Evolutionary conservation across 2,797 vertebrate genomes (phyloP).

Genomic region (Lates japonicus): DNA sequence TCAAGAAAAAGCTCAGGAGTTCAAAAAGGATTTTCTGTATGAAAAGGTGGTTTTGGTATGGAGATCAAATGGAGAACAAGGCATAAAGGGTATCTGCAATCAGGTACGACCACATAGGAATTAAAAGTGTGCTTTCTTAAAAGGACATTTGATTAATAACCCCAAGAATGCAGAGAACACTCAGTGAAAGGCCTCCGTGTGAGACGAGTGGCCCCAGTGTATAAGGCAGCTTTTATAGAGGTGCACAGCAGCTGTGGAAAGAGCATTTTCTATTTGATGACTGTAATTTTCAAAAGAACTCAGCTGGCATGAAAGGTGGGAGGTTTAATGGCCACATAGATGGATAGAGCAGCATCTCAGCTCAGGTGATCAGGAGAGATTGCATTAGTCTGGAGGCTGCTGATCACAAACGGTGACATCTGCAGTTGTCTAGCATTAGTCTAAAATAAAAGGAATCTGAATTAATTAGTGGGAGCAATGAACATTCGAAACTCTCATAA

Average conservation of each 20-base stretch:
- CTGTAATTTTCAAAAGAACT: constrained; percentile 72
- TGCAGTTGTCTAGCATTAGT: background rate
- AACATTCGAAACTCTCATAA: constrained; percentile 19
- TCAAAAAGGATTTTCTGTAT: background rate
- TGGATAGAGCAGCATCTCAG: constrained; percentile 28
- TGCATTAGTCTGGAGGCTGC: constrained; percentile 46
- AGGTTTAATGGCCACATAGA: constrained; percentile 60
- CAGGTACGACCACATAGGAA: constrained; percentile 15
- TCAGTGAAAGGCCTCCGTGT: constrained; percentile 46
- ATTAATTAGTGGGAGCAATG: background rate
- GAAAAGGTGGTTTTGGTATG: constrained; percentile 11
- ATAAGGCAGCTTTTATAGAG: constrained; percentile 40
- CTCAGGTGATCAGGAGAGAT: constrained; percentile 56
- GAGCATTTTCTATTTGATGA: constrained; percentile 67
- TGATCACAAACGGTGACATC: constrained; percentile 43
- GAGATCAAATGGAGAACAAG: constrained; percentile 22
- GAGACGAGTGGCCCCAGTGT: constrained; percentile 33
- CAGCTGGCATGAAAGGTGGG: constrained; percentile 59
- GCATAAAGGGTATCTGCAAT: constrained; percentile 6
- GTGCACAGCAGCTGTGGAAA: constrained; percentile 51
- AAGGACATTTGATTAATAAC: constrained; percentile 49
- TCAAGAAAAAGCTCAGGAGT: background rate
- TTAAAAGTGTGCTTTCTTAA: constrained; percentile 30
- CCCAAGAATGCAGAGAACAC: constrained; percentile 37
- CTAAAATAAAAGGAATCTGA: constrained; percentile 21